These are phyloP conservation scores for Alces alces DNA, from an alignment of 2,113 vertebrate genomes.

Conservation along the genomic window DNA sequence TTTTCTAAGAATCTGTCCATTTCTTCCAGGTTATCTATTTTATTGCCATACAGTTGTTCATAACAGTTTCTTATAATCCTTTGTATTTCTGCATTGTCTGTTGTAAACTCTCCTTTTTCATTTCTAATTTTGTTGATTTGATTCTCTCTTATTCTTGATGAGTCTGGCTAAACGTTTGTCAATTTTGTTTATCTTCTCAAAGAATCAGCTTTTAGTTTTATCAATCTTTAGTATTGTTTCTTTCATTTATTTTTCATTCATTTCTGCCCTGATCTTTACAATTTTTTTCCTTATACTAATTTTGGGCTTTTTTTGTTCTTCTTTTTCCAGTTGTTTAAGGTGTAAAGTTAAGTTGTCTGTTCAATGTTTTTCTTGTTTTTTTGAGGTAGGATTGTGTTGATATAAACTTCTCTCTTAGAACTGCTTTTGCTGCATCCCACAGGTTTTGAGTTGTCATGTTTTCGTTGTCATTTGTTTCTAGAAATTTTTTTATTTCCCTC, in stretches of 20 bases:
- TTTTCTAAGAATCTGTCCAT: background rate
- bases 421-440: background rate
- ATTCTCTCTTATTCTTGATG: background rate
- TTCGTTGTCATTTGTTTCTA: background rate
- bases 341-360: background rate
- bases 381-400: background rate
- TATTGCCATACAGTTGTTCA: background rate
- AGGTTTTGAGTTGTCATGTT: background rate
- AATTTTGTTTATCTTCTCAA: background rate
- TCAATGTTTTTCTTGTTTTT: background rate
- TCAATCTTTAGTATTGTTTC: background rate
- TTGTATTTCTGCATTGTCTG: background rate
- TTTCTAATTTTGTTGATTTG: background rate
- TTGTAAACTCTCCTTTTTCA: background rate
- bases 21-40: background rate
- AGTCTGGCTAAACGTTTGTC: background rate
- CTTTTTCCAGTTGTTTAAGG: background rate
- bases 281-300: background rate
- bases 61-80: background rate
- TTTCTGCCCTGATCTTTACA: background rate
- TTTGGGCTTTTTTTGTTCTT: background rate
- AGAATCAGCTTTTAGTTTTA: background rate
- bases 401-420: background rate
- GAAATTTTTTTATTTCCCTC: background rate
- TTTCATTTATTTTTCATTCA: background rate